Base-by-base conservation (phyloP, 2,797 vertebrate species). In the Peromyscus melanophrys region DNA sequence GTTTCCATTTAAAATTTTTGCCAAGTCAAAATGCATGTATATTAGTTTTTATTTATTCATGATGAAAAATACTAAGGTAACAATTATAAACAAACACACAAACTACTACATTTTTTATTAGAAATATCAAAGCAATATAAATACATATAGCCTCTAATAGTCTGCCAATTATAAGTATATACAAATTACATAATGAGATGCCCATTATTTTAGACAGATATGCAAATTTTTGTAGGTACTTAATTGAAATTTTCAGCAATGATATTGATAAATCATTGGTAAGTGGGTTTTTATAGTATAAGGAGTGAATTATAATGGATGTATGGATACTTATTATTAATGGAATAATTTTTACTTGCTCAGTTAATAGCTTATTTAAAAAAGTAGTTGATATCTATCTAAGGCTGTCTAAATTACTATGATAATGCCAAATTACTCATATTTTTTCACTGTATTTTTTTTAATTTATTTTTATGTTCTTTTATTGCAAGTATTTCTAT, bases 1-100 rank as follows among this genome's bases (percentile, higher is more conserved):
- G 67, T 87, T 67, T 82, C 57, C 46, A 34, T 86, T 85, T 91
- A 25, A 81, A n/a, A 61, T 67, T 52, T 95, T 95, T 65, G 29
- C 10, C 37, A 71, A 37, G 34, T 93, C 11, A 59, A 21, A 91
- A 61, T 34, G 17, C 12, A 63, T 55, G 17, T 75, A 61, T 63
- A 6, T 82, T 4, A 65, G 10, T 31, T 69, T 93, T 52, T 92
- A 73, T 80, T 75, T 1, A 52, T 46, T 84, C 7, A 13, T 57
- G 14, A 40, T 3, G 1, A 55, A 40, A 52, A 55, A 57, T 55
- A 71, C 12, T 85, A 9, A 40, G 75, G 34, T 52, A 90, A 17
- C 0, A 89, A 82, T 49, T 40, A 40, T 25, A 85, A 5, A 85
- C 1, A 93, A 73, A 69, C 1, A 19, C 31, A 31, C 76, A 4